Percentiles rank a stretch among this genome's conserved stretches.
Conservation (phyloP, 2,888 invertebrate species). For the Carterocephalus palaemon region DNA sequence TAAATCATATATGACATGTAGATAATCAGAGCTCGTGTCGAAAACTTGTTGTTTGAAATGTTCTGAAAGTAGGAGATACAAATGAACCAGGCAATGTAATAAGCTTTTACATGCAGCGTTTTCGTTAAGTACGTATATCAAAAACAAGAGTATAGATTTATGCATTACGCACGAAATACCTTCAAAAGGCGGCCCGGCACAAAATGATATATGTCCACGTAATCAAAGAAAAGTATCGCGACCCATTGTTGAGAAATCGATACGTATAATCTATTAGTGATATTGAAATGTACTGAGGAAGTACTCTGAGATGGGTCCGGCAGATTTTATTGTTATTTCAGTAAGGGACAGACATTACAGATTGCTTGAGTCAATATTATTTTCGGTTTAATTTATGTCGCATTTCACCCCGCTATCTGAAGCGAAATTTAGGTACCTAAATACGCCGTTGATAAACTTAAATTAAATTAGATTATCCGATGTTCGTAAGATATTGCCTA, state of each 20-base stretch:
- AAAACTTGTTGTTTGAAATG: too few species aligned
- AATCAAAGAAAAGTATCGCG: constrained; percentile 57
- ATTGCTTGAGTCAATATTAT: constrained; percentile 43
- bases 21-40: too few species aligned
- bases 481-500: constrained; percentile 19
- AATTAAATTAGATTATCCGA: constrained; percentile 24
- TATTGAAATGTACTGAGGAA: constrained; percentile 57
- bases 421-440: constrained; percentile 31
- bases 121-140: too few species aligned
- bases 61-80: too few species aligned
- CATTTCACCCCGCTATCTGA: constrained; percentile 30
- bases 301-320: constrained; percentile 44
- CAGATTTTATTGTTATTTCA: constrained; percentile 45
- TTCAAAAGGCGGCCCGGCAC: constrained; percentile 14
- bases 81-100: too few species aligned
- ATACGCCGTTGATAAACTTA: constrained; percentile 28
- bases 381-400: constrained; percentile 35
- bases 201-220: constrained; percentile 53
- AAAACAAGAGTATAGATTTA: too few species aligned
- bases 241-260: constrained; percentile 62
- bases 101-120: too few species aligned
- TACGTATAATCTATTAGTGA: constrained; percentile 71
- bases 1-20: too few species aligned
- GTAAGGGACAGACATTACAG: constrained; percentile 36
- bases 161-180: constrained; percentile 6